Base-by-base conservation (phyloP, 2,797 vertebrate species). In the Gadopsis bispinosus region DNA sequence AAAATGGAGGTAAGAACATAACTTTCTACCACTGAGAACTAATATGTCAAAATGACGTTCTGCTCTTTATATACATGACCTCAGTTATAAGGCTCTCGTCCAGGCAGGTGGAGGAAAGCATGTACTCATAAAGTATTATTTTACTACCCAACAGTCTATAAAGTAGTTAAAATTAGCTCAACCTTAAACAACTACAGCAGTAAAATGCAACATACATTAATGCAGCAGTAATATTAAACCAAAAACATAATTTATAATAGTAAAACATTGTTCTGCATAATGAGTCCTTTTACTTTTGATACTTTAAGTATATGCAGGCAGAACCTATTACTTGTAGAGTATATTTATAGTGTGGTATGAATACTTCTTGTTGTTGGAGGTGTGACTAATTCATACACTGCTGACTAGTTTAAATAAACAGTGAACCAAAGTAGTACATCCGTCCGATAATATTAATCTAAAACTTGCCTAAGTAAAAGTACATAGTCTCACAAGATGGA, bases 361-460 rank as follows among this genome's bases (percentile, higher is more conserved):
- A 43, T 43, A 43, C 13, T 14, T 43, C 14, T 14, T n/a, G 48
- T 51, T 51, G 48, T 17, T 48, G 4, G 48, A 51, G 48, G 48
- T 53, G n/a, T 12, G 50, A 51, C 50, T 51, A 51, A 22, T 51
- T n/a, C 29, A 35, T 2, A 33, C 12, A 22, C 37, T 26, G 37
- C 60, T 43, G 59, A 43, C n/a, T 43, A 54, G 22, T 29, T 54
- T 54, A 29, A 62, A 62, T 45, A 19, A 29, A 47, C 26, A 62
- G 45, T 45, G 11, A 29, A 47, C 26, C 26, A 47, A 31, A 63
- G 41, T 12, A 20, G 29, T 14, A n/a, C 45, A 14, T 33, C 14
- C 1, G 4, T 12, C 33, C 11, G n/a, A 37, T 67, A 17, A 10
- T 37, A 22, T 26, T 7, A 12, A 9, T 14, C 45, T 51, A 8